Evolutionary conservation across 2,113 vertebrate species (phyloP), one percentile per base, ranked within the genome.

Genomic region (Barnardius zonarius): DNA sequence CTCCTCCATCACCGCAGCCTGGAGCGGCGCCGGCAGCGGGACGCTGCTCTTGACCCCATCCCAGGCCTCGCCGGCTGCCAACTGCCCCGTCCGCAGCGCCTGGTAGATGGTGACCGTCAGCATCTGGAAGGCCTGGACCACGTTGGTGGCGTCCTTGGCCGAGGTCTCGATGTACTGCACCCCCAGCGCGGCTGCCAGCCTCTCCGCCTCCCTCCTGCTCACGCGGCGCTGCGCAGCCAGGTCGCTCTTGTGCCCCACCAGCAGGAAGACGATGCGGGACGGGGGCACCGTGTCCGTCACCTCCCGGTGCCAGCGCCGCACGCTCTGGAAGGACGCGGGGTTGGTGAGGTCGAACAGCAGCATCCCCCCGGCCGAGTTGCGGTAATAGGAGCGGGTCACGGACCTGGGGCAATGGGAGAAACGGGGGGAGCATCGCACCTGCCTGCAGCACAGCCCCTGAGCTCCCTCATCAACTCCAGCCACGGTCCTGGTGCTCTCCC

Each of bases 231-330:
- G 97, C 22, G 81, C 96, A 2, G 37, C 95, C 57, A 96, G 86
- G 97, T 99, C 98, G 7, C 96, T 98, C 91, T 99, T 99, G 92
- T 98, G 98, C 14, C 98, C 98, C 92, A 98, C 98, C 83, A 99
- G 97, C 84, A 98, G 30, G 57, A 99, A 98, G 52, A 98, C 55
- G 22, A 98, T 92, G 28, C 69, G 91, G 35, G 96, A 94, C 0
- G 98, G 98, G 78, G 97, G 97, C 41, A 98, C 96, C 0, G 98
- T 97, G 88, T 99, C 98, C 1, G 89, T 94, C 91, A 98, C 98
- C 92, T 99, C 98, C 20, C 17, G 83, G 55, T 99, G 97, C 98
- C 99, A 99, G 12, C 87, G 97, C 61, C 87, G 95, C 49, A 98
- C 27, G 33, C 97, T 98, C 83, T 99, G 98, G 37, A 99, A 99